Evolutionary conservation across 2,888 invertebrate genomes (phyloP).

Genomic region (Archips xylosteana): DNA sequence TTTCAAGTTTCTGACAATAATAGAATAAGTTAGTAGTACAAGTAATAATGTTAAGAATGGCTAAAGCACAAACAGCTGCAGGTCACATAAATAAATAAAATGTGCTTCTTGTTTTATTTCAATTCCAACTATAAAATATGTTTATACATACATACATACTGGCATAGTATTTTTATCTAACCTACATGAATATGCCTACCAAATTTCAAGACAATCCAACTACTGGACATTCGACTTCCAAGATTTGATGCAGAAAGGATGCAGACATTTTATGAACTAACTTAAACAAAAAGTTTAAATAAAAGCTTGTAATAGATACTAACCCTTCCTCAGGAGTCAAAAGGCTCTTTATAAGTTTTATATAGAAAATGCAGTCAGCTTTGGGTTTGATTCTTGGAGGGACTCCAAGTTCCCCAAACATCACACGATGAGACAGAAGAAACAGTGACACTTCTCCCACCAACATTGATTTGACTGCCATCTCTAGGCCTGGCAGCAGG

Average conservation of each 20-base stretch:
- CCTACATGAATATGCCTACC: too few relatives aligned
- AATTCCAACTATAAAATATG: not conserved
- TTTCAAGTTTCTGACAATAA: not conserved
- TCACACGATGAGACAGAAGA: conserved; percentile 89
- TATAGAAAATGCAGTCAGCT: conserved; percentile 89
- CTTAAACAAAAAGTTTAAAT: too few relatives aligned
- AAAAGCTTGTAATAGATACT: conserved; percentile 37
- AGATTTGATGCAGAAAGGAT: too few relatives aligned
- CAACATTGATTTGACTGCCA: conserved; percentile 91
- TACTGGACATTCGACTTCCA: too few relatives aligned
- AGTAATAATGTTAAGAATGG: too few relatives aligned
- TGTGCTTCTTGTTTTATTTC: not conserved
- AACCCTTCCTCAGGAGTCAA: conserved; percentile 75
- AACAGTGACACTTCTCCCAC: conserved; percentile 93
- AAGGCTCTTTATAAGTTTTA: conserved; percentile 87
- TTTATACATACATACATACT: too few relatives aligned
- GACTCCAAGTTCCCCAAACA: conserved; percentile 91
- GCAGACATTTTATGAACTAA: too few relatives aligned
- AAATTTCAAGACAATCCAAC: too few relatives aligned
- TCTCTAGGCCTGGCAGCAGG: conserved; percentile 88
- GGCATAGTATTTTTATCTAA: too few relatives aligned
- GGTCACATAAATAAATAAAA: not conserved
- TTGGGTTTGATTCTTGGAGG: conserved; percentile 91
- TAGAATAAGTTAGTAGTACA: not conserved
- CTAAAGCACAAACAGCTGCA: not conserved